Conservation (phyloP, 2,888 invertebrate species). For the Aphidoletes aphidimyza region DNA sequence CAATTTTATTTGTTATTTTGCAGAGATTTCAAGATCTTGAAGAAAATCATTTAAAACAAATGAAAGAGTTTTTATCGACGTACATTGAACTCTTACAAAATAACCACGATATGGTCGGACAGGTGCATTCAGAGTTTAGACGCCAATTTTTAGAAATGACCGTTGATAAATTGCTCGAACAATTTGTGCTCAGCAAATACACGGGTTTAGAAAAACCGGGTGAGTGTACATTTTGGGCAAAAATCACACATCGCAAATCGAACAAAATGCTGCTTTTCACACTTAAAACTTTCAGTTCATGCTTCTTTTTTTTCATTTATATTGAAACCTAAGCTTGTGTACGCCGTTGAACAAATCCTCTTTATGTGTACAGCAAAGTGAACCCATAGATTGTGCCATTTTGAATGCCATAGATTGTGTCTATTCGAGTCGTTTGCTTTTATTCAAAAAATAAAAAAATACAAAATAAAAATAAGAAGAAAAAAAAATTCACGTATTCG, state of each 20-base stretch:
- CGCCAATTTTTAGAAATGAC: slow-evolving; percentile 91
- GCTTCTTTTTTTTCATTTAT: neutral
- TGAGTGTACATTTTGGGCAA: slow-evolving; percentile 63
- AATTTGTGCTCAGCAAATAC: slow-evolving; percentile 91
- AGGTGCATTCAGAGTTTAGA: slow-evolving; percentile 90
- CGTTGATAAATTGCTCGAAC: slow-evolving; percentile 90
- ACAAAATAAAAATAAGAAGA: too few species aligned
- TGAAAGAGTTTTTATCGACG: slow-evolving; percentile 93
- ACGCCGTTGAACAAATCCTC: neutral
- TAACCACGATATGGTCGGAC: slow-evolving; percentile 90
- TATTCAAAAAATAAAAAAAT: too few species aligned
- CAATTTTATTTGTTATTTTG: slow-evolving; percentile 58
- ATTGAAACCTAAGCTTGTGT: slow-evolving; percentile 18
- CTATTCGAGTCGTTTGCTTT: slow-evolving; percentile 6
- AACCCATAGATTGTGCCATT: neutral
- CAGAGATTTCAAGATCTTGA: slow-evolving; percentile 94
- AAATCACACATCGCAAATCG: slow-evolving; percentile 32
- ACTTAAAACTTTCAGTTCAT: neutral
- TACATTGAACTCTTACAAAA: slow-evolving; percentile 89
- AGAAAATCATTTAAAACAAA: slow-evolving; percentile 89
- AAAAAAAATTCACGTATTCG: neutral
- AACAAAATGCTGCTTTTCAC: neutral
- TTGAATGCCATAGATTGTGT: slow-evolving; percentile 27
- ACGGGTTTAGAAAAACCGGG: slow-evolving; percentile 95
- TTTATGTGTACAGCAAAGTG: slow-evolving; percentile 40